phyloP scores from a whole-genome alignment of 1,140 invertebrate genomes.

The Drosophila truncata region DNA sequence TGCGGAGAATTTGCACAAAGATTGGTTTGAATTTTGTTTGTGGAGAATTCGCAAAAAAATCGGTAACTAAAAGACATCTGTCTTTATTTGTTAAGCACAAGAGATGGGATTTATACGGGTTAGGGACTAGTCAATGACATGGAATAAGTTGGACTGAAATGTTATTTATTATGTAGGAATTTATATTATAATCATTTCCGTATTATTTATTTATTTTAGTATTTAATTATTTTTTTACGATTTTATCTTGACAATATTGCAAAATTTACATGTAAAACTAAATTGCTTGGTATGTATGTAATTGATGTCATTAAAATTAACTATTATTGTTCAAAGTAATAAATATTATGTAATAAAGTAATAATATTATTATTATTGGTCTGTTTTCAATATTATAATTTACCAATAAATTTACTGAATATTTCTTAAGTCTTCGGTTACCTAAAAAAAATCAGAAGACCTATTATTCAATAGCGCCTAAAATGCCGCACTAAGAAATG shows the following conservation, averaged over 20 bases:
- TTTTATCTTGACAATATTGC: neutral
- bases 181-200: neutral
- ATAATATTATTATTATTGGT: too few species aligned
- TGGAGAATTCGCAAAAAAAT: neutral
- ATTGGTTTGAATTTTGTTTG: constrained; percentile 6
- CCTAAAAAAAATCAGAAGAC: neutral
- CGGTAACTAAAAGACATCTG: neutral
- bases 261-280: too few species aligned
- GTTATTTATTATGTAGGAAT: too few species aligned
- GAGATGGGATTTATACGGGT: constrained; percentile 3
- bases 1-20: constrained; percentile 15
- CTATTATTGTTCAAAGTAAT: too few species aligned
- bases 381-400: too few species aligned
- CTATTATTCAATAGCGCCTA: constrained; percentile 1
- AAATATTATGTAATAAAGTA: too few species aligned
- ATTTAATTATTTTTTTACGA: neutral
- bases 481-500: neutral
- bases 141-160: too few species aligned
- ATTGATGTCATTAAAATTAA: too few species aligned
- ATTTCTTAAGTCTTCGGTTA: too few species aligned
- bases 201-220: neutral
- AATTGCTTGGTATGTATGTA: too few species aligned
- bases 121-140: neutral
- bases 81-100: neutral
- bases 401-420: too few species aligned